Evolutionary conservation across 2,888 invertebrate species (phyloP), one percentile per base, ranked within the genome.

Genomic region (Drosophila dives): DNA sequence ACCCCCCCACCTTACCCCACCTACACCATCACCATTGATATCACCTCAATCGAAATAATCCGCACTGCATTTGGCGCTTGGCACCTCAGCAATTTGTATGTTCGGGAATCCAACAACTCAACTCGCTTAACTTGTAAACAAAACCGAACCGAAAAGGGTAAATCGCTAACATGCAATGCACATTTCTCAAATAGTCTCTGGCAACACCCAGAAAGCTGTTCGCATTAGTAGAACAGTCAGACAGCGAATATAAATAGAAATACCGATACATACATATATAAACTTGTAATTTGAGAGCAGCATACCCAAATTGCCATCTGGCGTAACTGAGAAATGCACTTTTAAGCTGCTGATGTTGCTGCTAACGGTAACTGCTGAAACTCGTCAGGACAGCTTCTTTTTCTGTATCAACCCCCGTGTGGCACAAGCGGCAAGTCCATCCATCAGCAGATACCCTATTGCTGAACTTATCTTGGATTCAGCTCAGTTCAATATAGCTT

Each of bases 311-410:
- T 89, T 86, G 88, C 81, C 79, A 88, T 77, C 79, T 79, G 77
- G 72, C 75, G 86, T 75, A 68, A 85, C 90, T 87, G 75, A 83
- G 90, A 86, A 89, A 89, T 86, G 90, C 83, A 86, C 88, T 86
- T 86, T 85, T 83, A 89, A 87, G 86, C 83, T 82, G 74, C 32
- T 53, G 45, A 17, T 38, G 45, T 45, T 65, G 64, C 62, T 64
- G 20, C 64, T 58, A 53, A 74, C 69, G 66, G 65, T 71, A 75
- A 62, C 68, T 70, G 75, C 66, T 75, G 72, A 75, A 74, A 89
- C 85, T 81, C 85, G 79, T 81, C 88, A 83, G 81, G 71, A 75
- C 64, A 80, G 34, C 49, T 68, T 50, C 67, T 62, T 69, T 60
- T 69, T 63, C 63, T 55, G 59, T 64, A 74, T 81, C 80, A 68